A percentile compares a stretch with the other conserved stretches of the same genome.
These are phyloP conservation scores for Babyrousa celebensis DNA, from an alignment of 2,797 vertebrate genomes.

Conservation along the genomic window DNA sequence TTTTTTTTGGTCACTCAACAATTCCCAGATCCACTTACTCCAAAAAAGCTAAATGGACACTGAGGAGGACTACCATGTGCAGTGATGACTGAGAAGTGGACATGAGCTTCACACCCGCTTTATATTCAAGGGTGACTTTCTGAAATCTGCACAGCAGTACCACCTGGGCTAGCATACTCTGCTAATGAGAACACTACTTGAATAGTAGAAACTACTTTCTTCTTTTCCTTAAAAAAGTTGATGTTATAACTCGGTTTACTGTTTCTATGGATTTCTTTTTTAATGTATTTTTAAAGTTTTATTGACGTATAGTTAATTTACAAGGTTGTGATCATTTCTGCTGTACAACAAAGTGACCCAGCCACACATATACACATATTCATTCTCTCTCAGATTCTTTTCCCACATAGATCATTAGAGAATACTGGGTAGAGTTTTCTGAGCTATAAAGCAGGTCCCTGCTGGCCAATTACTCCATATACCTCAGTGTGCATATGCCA, in stretches of 20 bases:
- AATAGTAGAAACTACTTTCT: not conserved
- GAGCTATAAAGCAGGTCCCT: too few relatives aligned
- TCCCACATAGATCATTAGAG: too few relatives aligned
- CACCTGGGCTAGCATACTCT: not conserved
- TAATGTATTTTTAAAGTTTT: too few relatives aligned
- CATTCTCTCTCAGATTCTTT: too few relatives aligned
- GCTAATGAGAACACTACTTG: not conserved
- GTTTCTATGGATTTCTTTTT: constrained; percentile 15
- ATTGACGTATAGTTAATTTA: too few relatives aligned
- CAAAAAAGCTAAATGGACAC: constrained; percentile 2
- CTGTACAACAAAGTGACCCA: too few relatives aligned
- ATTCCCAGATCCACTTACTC: constrained; percentile 38
- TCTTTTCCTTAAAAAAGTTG: not conserved
- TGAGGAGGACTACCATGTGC: not conserved
- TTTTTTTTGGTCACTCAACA: not conserved
- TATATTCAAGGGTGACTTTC: not conserved
- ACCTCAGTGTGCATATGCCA: too few relatives aligned
- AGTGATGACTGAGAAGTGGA: not conserved
- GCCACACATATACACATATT: too few relatives aligned
- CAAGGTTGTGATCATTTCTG: too few relatives aligned
- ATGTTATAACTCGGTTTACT: not conserved
- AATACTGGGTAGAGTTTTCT: too few relatives aligned
- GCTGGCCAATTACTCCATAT: too few relatives aligned
- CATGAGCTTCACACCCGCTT: not conserved
- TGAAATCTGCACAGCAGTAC: not conserved